Conservation (phyloP, 2,113 vertebrate genomes). For the Pristiophorus japonicus region DNA sequence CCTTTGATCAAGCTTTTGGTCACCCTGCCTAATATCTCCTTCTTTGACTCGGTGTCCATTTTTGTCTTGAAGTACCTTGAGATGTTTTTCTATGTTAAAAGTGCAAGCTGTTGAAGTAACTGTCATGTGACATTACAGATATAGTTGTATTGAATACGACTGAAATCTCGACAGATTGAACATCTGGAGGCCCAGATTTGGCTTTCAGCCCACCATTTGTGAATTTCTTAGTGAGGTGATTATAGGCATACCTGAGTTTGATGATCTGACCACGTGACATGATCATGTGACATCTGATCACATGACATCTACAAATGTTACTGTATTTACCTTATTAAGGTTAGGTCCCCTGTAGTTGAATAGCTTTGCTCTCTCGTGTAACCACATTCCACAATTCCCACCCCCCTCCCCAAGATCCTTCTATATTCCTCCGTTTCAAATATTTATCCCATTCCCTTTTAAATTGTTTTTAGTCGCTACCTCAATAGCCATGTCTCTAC, state of each 20-base stretch:
- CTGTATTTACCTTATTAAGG: neutral
- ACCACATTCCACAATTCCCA: neutral
- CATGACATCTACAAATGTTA: neutral
- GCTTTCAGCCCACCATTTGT: neutral
- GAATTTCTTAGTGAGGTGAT: neutral
- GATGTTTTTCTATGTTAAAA: neutral
- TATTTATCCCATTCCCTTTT: neutral
- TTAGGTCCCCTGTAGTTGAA: neutral
- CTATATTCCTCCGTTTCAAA: neutral
- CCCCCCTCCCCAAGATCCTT: neutral
- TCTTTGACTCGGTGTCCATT: neutral
- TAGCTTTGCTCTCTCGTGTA: neutral
- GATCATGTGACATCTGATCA: neutral
- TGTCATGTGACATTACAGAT: neutral
- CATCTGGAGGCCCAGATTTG: neutral
- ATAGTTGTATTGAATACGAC: neutral
- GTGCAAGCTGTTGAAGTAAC: neutral
- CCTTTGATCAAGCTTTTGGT: neutral
- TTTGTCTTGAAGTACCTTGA: neutral
- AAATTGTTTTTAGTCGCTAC: neutral
- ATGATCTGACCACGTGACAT: neutral
- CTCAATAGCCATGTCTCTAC: neutral
- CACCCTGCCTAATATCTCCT: neutral
- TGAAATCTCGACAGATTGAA: neutral
- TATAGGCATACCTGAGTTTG: neutral